Conservation (phyloP, 2,113 vertebrate species). For the Pandion haliaetus region DNA sequence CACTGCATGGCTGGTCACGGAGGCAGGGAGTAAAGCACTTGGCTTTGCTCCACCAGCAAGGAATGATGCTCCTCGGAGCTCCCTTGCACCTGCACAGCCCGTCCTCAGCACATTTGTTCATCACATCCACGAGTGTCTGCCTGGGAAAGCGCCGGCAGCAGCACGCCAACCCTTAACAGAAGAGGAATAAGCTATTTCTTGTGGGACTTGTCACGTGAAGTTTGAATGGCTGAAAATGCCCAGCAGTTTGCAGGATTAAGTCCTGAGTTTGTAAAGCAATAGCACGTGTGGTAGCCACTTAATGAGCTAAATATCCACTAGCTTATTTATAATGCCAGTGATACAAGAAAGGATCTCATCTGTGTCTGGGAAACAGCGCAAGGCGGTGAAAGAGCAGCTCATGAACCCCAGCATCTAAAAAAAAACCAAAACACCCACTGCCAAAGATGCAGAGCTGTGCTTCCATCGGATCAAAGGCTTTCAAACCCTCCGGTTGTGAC, state of each 20-base stretch:
- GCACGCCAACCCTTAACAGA: fast-evolving
- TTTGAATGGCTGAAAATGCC: neutral
- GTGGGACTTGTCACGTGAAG: neutral
- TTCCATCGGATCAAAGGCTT: neutral
- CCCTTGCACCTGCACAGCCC: neutral
- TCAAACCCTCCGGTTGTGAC: neutral
- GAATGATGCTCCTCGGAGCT: neutral
- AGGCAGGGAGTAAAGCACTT: neutral
- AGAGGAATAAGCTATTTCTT: neutral
- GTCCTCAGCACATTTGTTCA: fast-evolving
- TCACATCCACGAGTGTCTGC: neutral
- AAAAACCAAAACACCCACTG: neutral
- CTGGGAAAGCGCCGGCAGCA: neutral
- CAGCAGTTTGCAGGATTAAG: neutral
- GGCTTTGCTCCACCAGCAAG: neutral
- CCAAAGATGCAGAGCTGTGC: neutral
- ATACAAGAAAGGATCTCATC: neutral
- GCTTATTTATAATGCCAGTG: neutral
- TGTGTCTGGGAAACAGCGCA: neutral
- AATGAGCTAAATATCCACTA: neutral
- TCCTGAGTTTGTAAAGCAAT: neutral
- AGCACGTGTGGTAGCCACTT: neutral
- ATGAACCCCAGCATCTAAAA: neutral
- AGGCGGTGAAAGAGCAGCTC: neutral
- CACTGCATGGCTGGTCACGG: fast-evolving